These are phyloP conservation scores for Piliocolobus tephrosceles DNA, from an alignment of 2,113 vertebrate genomes.

Conservation along the genomic window DNA sequence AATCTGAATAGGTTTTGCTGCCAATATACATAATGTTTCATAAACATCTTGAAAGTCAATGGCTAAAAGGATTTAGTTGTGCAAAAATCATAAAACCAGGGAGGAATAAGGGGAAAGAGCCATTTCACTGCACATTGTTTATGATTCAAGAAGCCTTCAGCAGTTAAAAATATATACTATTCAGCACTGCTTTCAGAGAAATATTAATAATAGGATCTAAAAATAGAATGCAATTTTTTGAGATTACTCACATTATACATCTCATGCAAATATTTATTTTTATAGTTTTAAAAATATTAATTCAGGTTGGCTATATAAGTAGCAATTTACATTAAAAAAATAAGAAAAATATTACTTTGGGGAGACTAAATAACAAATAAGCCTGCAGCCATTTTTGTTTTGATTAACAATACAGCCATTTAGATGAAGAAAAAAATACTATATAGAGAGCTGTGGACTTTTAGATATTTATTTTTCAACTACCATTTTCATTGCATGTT, in stretches of 20 bases:
- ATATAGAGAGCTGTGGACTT: conserved; percentile 64
- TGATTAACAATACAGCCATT: conserved; percentile 55
- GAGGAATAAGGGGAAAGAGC: conserved; percentile 59
- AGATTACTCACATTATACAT: conserved; percentile 69
- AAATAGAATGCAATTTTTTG: conserved; percentile 57
- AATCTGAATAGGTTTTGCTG: conserved; percentile 49
- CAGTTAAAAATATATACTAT: conserved; percentile 46
- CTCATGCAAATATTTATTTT: conserved; percentile 83
- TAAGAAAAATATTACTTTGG: conserved; percentile 58
- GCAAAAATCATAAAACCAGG: conserved; percentile 57
- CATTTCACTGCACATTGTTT: conserved; percentile 60
- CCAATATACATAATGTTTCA: conserved; percentile 35
- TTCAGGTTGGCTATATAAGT: conserved; percentile 10
- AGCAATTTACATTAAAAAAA: conserved; percentile 54
- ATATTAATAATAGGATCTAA: conserved; percentile 27
- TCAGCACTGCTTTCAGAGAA: conserved; percentile 28
- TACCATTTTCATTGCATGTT: conserved; percentile 61
- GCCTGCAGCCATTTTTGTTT: conserved; percentile 43
- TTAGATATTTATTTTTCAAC: conserved; percentile 73
- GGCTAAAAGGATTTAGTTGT: conserved; percentile 71
- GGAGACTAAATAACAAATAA: conserved; percentile 61
- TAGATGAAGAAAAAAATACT: conserved; percentile 51
- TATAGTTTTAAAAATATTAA: conserved; percentile 78
- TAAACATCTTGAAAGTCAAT: conserved; percentile 56
- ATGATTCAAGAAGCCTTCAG: conserved; percentile 51